These are phyloP conservation scores for Xestia sexstrigata DNA, from an alignment of 2,888 invertebrate genomes.

Conservation along the genomic window DNA sequence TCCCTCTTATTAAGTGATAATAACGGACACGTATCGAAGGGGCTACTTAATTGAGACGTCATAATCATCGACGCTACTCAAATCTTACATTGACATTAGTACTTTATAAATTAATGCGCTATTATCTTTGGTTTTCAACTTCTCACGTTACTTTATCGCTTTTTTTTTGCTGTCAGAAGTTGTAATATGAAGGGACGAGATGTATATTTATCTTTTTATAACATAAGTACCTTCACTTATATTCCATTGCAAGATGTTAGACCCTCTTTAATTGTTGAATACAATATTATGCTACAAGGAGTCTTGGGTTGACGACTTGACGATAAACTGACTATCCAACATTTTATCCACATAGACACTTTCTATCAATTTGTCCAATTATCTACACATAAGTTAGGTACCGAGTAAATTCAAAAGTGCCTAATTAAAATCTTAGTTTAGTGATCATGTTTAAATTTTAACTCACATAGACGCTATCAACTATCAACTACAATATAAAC, in stretches of 20 bases:
- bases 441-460: slow-evolving; percentile 7
- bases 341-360: not conserved
- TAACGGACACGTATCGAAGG: slow-evolving; percentile 3
- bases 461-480: slow-evolving; percentile 5
- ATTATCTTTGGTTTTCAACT: slow-evolving; percentile 31
- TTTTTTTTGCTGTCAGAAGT: slow-evolving; percentile 18
- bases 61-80: slow-evolving; percentile 30
- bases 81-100: slow-evolving; percentile 19
- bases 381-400: slow-evolving; percentile 5
- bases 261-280: not conserved
- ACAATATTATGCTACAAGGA: not conserved
- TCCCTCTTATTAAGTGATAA: slow-evolving; percentile 4
- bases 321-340: not conserved
- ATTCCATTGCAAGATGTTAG: not conserved
- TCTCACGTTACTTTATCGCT: slow-evolving; percentile 3
- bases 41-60: slow-evolving; percentile 31
- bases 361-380: not conserved
- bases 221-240: not conserved
- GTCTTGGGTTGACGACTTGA: not conserved
- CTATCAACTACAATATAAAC: not conserved
- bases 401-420: not conserved
- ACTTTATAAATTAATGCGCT: slow-evolving; percentile 24
- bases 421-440: not conserved
- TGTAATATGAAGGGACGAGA: slow-evolving; percentile 4
- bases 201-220: slow-evolving; percentile 3